Base-by-base conservation (phyloP, 2,888 invertebrate genomes). In the Ephialtes manifestator region DNA sequence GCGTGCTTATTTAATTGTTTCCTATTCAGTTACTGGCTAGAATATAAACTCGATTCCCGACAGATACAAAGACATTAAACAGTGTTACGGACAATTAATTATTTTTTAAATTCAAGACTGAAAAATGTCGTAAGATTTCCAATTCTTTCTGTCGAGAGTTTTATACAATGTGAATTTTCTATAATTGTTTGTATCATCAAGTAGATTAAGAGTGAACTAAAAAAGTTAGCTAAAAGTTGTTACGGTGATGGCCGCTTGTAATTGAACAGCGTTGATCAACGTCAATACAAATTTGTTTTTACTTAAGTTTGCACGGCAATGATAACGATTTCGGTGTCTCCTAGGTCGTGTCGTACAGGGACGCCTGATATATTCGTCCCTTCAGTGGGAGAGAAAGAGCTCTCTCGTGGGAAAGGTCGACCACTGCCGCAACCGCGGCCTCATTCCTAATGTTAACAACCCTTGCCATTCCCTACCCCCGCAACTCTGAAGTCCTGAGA, bases 361-460 rank as follows among this genome's bases (percentile, higher is more conserved):
- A 1, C 39, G 39, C 39, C 20, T 18, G 65, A 65, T 65, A 18
- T 11, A 20, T 65, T 39, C 11, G 18, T 39, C 35, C 31, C 35
- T 63, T 63, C 39, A 39, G 8, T 20, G 39, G 39, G 35, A 20
- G 65, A 20, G 31, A 63, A 79, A 46, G 58, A 65, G 63, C 18
- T 65, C 58, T 20, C n/a, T 76, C 65, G 65, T 43, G 31, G 46
- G 67, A 68, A 68, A 71, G n/a, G 53, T 39, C 51, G 18, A 60
- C 70, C 58, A 79, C 58, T 70, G n/a, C 28, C 63, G 74, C 35
- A 77, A 72, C 76, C 58, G 74, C 63, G 58, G 75, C 39, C 70
- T 67, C 84, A 65, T 89, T 89, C 86, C 88, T 83, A 90, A 90
- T 88, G 89, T 90, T 91, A 90, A 92, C 91, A 91, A 91, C 86